These are phyloP conservation scores for Castor canadensis DNA, from an alignment of 2,113 vertebrate genomes.

Conservation along the genomic window DNA sequence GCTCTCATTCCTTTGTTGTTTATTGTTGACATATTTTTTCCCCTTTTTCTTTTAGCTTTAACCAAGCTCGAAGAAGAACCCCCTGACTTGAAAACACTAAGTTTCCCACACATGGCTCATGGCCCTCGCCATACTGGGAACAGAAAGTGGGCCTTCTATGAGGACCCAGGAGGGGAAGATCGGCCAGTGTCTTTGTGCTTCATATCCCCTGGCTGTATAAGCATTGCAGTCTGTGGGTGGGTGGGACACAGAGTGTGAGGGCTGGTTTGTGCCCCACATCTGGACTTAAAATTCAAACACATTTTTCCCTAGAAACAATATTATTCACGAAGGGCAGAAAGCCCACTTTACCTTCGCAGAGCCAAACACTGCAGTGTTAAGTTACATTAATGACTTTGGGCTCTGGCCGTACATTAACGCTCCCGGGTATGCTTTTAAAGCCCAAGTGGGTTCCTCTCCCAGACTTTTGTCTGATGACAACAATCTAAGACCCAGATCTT, in stretches of 20 bases:
- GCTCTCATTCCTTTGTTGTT: background rate
- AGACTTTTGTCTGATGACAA: background rate
- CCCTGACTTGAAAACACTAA: background rate
- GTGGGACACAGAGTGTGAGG: background rate
- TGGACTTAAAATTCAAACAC: constrained; percentile 5
- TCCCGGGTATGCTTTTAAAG: background rate
- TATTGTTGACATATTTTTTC: background rate
- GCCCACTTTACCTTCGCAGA: background rate
- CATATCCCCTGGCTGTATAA: background rate
- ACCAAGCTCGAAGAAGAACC: background rate
- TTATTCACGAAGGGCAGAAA: background rate
- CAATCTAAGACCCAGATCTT: background rate
- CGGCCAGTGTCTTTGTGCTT: background rate
- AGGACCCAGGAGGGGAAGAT: background rate
- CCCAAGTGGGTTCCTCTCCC: background rate
- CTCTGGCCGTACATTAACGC: background rate
- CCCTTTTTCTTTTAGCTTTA: background rate
- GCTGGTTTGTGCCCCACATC: background rate
- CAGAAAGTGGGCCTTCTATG: rapidly evolving
- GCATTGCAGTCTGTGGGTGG: background rate
- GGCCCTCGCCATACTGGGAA: background rate
- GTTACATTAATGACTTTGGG: background rate
- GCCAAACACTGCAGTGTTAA: background rate
- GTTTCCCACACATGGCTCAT: background rate
- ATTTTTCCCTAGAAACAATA: background rate